Base-by-base conservation (phyloP, 2,113 vertebrate genomes). In the Psettodes erumei region DNA sequence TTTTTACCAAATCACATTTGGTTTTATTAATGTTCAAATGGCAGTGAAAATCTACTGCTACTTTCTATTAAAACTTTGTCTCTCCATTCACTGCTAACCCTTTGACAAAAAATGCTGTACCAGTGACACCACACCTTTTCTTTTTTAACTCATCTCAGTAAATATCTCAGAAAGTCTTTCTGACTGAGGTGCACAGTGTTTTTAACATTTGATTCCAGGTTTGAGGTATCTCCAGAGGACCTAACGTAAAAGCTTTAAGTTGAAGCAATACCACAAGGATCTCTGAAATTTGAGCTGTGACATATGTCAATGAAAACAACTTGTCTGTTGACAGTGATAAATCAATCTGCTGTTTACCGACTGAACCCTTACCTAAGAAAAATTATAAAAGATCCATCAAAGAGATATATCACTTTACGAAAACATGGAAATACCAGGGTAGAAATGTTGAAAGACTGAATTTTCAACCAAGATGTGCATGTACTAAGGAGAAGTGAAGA, bases 301-400 rank as follows among this genome's bases (percentile, higher is more conserved):
- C 6, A 54, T 27, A 28, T 62, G 15, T 15, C 33, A 37, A 54
- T 48, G 7, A 62, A 45, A 18, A 40, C 6, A 33, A 2, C 11
- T 16, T 63, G 38, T 25, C 27, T 56, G 71, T 32, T 71, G 25
- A 56, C 58, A 19, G 37, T 35, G 55, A 72, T 48, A 28, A 43
- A 66, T 55, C 0, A 75, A 30, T 58, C 5, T 23, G 50, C 11
- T 48, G 45, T 35, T 63, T 35, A 53, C 18, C 40, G 33, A 69
- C 16, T 59, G 25, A 40, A 43, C 21, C 0, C 40, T 38, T 35
- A 43, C 27, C 19, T 48, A 61, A 27, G 0, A 30, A 10, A 42
- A 8, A 53, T 21, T 19, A 6, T 74, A 78, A 60, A 75, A 23
- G 25, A 71, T 40, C 43, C 21, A 33, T 63, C n/a, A 69, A 64